Evolutionary conservation across 1,140 invertebrate genomes (phyloP).

Genomic region (Drosophila kikkawai): DNA sequence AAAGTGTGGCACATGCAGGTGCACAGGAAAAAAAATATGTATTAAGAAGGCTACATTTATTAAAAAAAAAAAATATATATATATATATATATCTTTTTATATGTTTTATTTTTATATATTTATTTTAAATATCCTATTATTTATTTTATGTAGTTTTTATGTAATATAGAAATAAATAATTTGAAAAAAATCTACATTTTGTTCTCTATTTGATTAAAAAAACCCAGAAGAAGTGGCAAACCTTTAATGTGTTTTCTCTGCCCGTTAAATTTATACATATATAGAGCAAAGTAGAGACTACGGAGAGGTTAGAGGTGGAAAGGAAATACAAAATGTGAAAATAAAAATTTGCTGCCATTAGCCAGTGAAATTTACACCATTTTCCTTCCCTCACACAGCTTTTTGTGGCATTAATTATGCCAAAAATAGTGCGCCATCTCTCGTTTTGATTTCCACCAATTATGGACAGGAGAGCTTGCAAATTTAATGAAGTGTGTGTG

Average conservation of each 20-base stretch:
- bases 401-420: constrained; percentile 6
- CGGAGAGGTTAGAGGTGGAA: not conserved
- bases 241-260: constrained; percentile 13
- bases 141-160: too few relatives aligned
- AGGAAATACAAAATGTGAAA: constrained; percentile 1
- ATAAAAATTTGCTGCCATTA: constrained; percentile 64
- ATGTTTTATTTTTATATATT: too few relatives aligned
- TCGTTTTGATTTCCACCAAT: constrained; percentile 44
- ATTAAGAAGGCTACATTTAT: not conserved
- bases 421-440: constrained; percentile 18
- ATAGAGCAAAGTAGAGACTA: not conserved
- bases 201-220: not conserved
- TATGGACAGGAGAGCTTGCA: constrained; percentile 27
- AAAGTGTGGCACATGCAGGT: constrained; percentile 37
- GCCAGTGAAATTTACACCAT: constrained; percentile 33
- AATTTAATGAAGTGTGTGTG: constrained; percentile 46
- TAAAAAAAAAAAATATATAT: too few relatives aligned
- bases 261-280: constrained; percentile 11
- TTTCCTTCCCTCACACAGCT: not conserved
- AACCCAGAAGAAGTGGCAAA: constrained; percentile 3
- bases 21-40: not conserved
- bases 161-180: too few relatives aligned
- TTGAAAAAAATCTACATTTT: not conserved
- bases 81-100: too few relatives aligned
- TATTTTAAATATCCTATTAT: too few relatives aligned